These are phyloP conservation scores for Rotaria sp. DNA, from an alignment of 2,888 invertebrate species.

Conservation along the genomic window DNA sequence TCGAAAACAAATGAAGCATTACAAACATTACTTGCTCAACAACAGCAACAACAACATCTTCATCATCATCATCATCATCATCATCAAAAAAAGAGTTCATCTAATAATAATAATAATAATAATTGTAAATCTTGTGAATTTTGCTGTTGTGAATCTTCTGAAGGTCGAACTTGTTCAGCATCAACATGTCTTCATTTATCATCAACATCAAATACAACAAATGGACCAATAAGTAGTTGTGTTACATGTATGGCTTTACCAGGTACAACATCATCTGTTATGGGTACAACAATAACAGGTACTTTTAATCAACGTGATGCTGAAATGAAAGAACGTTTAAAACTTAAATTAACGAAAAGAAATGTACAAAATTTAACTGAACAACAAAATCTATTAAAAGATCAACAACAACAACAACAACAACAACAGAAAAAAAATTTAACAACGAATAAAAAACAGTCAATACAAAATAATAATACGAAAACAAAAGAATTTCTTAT, in stretches of 20 bases:
- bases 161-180: background rate
- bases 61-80: background rate
- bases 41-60: background rate
- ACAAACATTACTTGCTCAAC: constrained; percentile 1
- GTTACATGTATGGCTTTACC: constrained; percentile 7
- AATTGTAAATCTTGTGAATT: background rate
- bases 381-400: background rate
- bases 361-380: background rate
- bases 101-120: background rate
- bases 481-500: background rate
- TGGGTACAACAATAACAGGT: background rate
- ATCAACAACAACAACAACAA: no score
- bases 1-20: background rate
- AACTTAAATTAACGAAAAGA: background rate
- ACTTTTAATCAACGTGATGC: constrained; percentile 24
- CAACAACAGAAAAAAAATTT: background rate
- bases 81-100: background rate
- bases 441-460: background rate
- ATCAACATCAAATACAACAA: background rate
- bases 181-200: constrained; percentile 23
- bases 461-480: background rate
- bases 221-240: background rate
- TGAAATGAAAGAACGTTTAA: background rate
- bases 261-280: background rate
- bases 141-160: constrained; percentile 16